Evolutionary conservation across 2,797 vertebrate genomes (phyloP), one percentile per base, ranked within the genome.

Genomic region (Chloroceryle inda): DNA sequence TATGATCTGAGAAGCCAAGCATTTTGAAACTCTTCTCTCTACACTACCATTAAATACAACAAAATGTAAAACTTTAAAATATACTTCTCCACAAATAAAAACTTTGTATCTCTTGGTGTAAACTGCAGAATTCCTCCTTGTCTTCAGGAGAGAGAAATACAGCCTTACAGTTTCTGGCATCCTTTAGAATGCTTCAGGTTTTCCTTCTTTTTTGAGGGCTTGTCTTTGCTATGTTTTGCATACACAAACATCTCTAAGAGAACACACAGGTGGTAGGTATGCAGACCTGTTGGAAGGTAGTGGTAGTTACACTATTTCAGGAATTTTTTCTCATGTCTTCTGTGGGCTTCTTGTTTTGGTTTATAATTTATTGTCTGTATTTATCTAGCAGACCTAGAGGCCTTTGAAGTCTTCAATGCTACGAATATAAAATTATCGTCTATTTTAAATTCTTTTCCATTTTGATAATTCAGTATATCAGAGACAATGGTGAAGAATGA

Each of bases 101-200:
- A 45, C 29, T 68, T 59, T 11, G 17, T 13, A 67, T 23, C 27
- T 66, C 13, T 15, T 59, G 12, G 9, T 40, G 22, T 64, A 69
- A 91, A 68, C 20, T 78, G 17, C 19, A 93, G 82, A 92, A 83
- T 68, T 71, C 22, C 29, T 75, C 29, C 44, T 40, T 52, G 11
- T 58, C 16, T 45, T 52, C 19, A 14, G n/a, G 21, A 93, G 49
- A 53, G 7, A 83, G 74, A 89, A 85, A n/a, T 42, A 80, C 50
- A 85, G 13, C 13, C 16, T 71, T 47, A 49, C 8, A 20, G 40
- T n/a, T 80, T 52, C 56, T 47, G 12, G 31, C 15, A n/a, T 44
- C 37, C 33, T 49, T 61, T 23, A 62, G 61, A 24, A 59, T 52
- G 27, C 35, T 58, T 86, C 59, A 50, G 9, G 29, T 73, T 76